These are phyloP conservation scores for Conger conger DNA, from an alignment of 2,113 vertebrate species.

Conservation along the genomic window DNA sequence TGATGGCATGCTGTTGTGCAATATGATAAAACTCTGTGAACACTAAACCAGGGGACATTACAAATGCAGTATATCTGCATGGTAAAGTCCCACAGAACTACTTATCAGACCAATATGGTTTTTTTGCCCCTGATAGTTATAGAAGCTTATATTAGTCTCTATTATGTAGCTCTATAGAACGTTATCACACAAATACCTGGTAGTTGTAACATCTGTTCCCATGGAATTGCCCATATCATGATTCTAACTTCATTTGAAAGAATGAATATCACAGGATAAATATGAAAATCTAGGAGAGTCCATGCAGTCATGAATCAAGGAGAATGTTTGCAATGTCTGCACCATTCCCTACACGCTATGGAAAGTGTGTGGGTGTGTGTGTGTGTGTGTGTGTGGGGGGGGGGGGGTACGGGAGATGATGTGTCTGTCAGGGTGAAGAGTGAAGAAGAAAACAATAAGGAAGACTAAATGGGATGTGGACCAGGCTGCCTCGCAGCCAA, in stretches of 20 bases:
- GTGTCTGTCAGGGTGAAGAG: slow-evolving; percentile 46
- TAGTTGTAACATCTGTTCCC: no score
- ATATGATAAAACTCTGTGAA: slow-evolving; percentile 18
- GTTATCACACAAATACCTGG: no score
- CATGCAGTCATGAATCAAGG: not conserved
- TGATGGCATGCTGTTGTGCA: slow-evolving; percentile 55
- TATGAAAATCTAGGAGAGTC: not conserved
- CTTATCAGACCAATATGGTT: no score
- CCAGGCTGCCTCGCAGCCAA: slow-evolving; percentile 59
- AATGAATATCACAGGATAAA: not conserved
- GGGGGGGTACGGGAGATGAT: slow-evolving; percentile 21
- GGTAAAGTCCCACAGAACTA: no score
- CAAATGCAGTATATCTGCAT: no score
- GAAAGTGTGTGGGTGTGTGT: slow-evolving; percentile 23
- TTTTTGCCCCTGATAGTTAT: no score
- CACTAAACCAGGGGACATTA: not conserved
- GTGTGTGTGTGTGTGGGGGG: no score
- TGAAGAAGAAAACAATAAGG: slow-evolving; percentile 30
- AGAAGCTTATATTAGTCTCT: no score
- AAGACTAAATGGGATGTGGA: slow-evolving; percentile 57
- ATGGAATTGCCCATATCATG: no score
- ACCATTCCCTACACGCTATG: slow-evolving; percentile 18
- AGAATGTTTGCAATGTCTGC: not conserved
- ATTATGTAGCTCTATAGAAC: no score
- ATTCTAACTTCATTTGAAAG: not conserved